Percentiles rank a stretch among this genome's conserved stretches.
Evolutionary conservation across 2,113 vertebrate genomes (phyloP).

Genomic region (Phocoena phocoena): DNA sequence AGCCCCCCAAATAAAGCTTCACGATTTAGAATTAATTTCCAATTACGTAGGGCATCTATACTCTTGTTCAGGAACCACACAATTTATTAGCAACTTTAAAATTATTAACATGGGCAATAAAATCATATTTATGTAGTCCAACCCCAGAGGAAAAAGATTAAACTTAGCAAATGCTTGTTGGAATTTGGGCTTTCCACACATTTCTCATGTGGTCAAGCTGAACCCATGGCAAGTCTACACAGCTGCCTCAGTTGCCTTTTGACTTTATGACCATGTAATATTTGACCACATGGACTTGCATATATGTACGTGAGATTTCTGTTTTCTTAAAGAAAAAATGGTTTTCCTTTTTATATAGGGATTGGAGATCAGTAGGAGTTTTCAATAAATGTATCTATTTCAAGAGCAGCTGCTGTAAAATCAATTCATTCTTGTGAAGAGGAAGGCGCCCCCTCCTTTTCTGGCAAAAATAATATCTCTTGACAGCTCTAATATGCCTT

Average conservation of each 20-base stretch:
- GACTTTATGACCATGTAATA: neutral
- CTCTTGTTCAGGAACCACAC: neutral
- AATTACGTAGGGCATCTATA: neutral
- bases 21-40: constrained; percentile 19
- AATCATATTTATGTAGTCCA: neutral
- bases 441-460: neutral
- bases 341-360: neutral
- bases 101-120: neutral
- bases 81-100: neutral
- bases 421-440: neutral
- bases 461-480: constrained; percentile 40
- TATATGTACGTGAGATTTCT: neutral
- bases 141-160: neutral
- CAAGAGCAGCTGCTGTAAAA: neutral
- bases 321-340: neutral
- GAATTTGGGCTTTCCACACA: neutral
- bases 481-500: constrained; percentile 32
- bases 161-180: neutral
- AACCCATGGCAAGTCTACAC: accelerated
- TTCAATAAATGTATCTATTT: constrained; percentile 52
- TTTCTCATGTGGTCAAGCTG: neutral
- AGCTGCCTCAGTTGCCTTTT: neutral
- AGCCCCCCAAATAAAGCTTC: neutral
- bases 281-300: neutral
- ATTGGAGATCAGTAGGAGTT: neutral